Evolutionary conservation across 2,113 vertebrate genomes (phyloP).

Genomic region (Ammospiza caudacuta): DNA sequence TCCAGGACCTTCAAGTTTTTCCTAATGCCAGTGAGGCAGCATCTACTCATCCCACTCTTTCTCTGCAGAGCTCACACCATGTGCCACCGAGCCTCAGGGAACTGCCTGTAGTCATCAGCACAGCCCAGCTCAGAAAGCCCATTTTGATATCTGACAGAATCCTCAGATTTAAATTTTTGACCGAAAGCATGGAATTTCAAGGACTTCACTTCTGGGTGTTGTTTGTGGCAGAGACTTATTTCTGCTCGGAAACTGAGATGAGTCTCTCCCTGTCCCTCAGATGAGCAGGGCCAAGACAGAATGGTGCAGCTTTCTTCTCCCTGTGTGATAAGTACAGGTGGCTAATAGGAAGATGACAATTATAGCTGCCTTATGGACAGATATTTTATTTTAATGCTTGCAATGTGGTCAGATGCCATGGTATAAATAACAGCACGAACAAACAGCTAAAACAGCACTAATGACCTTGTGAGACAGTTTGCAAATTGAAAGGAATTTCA

Average conservation of each 20-base stretch:
- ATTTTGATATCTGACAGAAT: not conserved
- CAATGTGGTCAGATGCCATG: not conserved
- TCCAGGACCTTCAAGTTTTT: not conserved
- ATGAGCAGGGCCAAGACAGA: not conserved
- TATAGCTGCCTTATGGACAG: constrained; percentile 27
- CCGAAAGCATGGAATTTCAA: not conserved
- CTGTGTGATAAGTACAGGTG: not conserved
- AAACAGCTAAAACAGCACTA: constrained; percentile 27
- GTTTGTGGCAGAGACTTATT: not conserved
- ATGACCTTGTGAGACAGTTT: constrained; percentile 43
- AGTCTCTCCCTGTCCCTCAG: not conserved
- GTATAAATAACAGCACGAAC: constrained; percentile 2
- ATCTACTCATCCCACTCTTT: rapidly evolving
- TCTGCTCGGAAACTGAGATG: not conserved
- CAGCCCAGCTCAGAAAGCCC: not conserved
- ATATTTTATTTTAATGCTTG: constrained; percentile 58
- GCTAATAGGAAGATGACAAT: constrained; percentile 32
- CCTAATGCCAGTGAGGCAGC: not conserved
- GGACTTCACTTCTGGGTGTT: not conserved
- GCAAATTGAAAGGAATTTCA: constrained; percentile 20
- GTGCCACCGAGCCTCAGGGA: not conserved
- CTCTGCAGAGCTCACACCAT: not conserved
- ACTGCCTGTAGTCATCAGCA: not conserved
- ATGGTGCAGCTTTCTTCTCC: not conserved
- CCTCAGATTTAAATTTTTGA: not conserved